Percentiles rank a stretch among this genome's conserved stretches.
Conservation (phyloP, 2,888 invertebrate species). For the Drosophila peninsularis region DNA sequence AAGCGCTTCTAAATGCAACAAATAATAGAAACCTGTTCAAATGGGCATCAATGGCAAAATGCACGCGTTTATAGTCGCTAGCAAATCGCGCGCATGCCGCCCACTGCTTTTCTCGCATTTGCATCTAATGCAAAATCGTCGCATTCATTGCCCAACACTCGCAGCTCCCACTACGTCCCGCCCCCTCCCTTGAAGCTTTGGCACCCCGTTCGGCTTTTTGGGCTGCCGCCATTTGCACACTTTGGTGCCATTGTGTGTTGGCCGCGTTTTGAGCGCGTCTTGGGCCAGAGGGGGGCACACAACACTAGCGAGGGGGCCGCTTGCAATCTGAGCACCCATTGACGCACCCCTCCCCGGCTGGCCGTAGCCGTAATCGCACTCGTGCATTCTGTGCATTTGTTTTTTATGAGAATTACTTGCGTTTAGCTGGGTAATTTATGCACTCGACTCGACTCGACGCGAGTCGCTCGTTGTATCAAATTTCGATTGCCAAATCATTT, state of each 20-base stretch:
- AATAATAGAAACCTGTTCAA: conserved; percentile 1
- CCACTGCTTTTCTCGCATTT: conserved; percentile 51
- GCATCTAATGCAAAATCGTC: conserved; percentile 53
- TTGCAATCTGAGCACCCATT: conserved; percentile 40
- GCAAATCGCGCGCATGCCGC: conserved; percentile 46
- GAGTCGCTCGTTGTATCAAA: conserved; percentile 49
- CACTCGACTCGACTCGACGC: conserved; percentile 45
- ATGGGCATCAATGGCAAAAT: conserved; percentile 16
- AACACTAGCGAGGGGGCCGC: conserved; percentile 11
- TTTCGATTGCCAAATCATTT: conserved; percentile 70
- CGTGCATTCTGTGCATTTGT: conserved; percentile 54
- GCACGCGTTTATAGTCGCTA: conserved; percentile 48
- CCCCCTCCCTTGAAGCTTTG: not conserved
- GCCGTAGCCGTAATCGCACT: conserved; percentile 41
- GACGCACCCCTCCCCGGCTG: conserved; percentile 15
- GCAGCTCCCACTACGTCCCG: not conserved
- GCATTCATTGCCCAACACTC: conserved; percentile 36
- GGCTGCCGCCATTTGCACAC: conserved; percentile 28
- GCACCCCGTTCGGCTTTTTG: conserved; percentile 6
- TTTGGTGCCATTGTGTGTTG: conserved; percentile 52
- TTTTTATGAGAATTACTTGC: conserved; percentile 66
- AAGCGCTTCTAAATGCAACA: not conserved
- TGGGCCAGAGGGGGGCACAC: not conserved
- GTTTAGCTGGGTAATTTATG: conserved; percentile 58
- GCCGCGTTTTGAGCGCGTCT: conserved; percentile 53